A percentile compares a stretch with the other conserved stretches of the same genome.
phyloP scores from a whole-genome alignment of 2,113 vertebrate genomes.

The Syrmaticus mikado region DNA sequence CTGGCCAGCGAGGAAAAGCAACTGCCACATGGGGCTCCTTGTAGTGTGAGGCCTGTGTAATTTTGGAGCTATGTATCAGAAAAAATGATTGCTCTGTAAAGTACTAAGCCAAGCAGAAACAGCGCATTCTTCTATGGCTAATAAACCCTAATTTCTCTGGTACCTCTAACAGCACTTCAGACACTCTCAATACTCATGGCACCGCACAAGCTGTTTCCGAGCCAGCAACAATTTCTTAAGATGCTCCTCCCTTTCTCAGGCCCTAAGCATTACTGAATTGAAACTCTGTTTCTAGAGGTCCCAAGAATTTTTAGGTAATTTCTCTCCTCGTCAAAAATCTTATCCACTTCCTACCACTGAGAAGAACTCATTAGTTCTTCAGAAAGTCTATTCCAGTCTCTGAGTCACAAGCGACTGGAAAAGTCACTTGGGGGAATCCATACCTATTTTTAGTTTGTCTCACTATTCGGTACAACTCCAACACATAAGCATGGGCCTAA shows the following conservation, averaged over 20 bases:
- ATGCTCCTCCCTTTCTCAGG: not conserved
- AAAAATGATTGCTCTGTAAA: constrained; percentile 6
- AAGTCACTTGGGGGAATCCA: not conserved
- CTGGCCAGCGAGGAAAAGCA: constrained; percentile 21
- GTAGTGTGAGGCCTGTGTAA: constrained; percentile 1
- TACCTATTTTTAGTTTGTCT: constrained; percentile 14
- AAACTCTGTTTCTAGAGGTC: not conserved
- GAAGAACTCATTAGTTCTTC: not conserved
- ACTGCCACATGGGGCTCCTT: not conserved
- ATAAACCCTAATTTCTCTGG: constrained; percentile 3
- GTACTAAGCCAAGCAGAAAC: constrained; percentile 23
- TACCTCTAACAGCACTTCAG: not conserved
- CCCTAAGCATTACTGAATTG: not conserved
- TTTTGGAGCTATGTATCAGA: constrained; percentile 32
- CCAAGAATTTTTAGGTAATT: not conserved
- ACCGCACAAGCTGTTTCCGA: not conserved
- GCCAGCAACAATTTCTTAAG: not conserved
- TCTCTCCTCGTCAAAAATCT: not conserved
- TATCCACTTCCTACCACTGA: not conserved
- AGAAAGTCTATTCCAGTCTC: constrained; percentile 16
- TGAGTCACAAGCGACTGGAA: constrained; percentile 29
- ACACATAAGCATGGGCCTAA: not conserved
- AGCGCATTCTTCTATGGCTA: not conserved
- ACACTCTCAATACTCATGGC: not conserved
- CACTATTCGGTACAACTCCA: not conserved